Conservation (phyloP, 2,113 vertebrate species). For the Takifugu bimaculatus region DNA sequence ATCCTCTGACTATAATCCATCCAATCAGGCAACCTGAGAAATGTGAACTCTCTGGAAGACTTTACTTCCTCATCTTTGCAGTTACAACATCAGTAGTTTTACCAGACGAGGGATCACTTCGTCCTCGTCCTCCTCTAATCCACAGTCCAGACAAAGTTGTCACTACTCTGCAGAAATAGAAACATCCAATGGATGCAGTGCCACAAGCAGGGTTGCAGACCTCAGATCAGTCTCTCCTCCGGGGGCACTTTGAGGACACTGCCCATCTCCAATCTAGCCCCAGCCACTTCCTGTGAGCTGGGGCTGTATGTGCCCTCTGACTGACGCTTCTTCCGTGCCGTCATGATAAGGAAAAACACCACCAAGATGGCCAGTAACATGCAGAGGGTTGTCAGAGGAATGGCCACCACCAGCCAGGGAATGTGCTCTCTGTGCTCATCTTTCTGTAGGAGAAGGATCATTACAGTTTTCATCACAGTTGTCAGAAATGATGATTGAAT, state of each 20-base stretch:
- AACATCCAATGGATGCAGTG: slow-evolving; percentile 4
- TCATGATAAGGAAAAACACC: slow-evolving; percentile 86
- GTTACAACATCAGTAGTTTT: background rate
- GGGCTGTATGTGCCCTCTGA: slow-evolving; percentile 97
- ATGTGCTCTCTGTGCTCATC: slow-evolving; percentile 65
- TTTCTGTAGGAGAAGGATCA: slow-evolving; percentile 76
- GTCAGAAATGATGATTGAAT: too few species aligned
- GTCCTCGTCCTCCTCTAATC: background rate
- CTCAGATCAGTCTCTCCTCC: slow-evolving; percentile 89
- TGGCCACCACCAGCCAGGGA: slow-evolving; percentile 86
- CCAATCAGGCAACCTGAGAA: background rate
- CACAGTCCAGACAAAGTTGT: background rate
- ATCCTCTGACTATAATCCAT: background rate
- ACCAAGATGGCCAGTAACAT: slow-evolving; percentile 82
- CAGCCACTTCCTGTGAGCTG: slow-evolving; percentile 93
- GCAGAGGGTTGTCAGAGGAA: slow-evolving; percentile 86
- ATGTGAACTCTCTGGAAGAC: background rate
- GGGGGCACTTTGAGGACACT: slow-evolving; percentile 96
- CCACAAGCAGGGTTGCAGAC: background rate
- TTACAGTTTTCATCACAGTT: background rate
- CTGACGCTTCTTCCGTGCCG: slow-evolving; percentile 90
- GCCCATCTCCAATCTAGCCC: slow-evolving; percentile 96
- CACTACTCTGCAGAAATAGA: background rate
- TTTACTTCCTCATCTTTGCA: background rate
- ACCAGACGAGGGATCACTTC: background rate